Base-by-base conservation (phyloP, 2,797 vertebrate species). In the Acanthurus leucopareius region DNA sequence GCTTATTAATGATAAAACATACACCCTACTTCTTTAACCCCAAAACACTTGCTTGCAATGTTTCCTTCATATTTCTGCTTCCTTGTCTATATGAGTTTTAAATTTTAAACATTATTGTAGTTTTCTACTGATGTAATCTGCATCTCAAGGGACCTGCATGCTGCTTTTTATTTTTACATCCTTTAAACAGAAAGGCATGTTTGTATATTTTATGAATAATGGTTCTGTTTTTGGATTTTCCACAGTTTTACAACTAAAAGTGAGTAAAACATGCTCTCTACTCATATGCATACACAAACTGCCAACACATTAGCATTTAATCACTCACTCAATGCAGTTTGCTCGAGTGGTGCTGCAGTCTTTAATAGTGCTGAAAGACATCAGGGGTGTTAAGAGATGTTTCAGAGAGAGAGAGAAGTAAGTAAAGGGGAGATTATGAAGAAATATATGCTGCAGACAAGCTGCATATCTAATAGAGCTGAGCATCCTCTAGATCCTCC, bases 1-100 rank as follows among this genome's bases (percentile, higher is more conserved):
- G 68, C 79, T 77, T 87, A 89, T 93, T 61, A 92, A 91, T 93
- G 93, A 93, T 90, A 82, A 81, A 91, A 84, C 79, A 85, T 14
- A 61, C 62, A 74, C 51, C 77, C 54, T 17, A 59, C 75, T 65
- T 83, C 48, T 79, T 85, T 58, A 77, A 76, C 51, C 74, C 40
- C 42, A 1, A 68, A 82, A 79, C 53, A 66, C 62, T 52, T 53
- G 44, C 60, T 74, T 62, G 74, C 42, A 58, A 11, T 73, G 42
- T 75, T 75, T 71, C 40, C 22, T 75, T 49, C 70, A 48, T 9
- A 51, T 25, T 69, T 38, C 17, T 64, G 77, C 68, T 65, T 86
- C 68, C 83, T 80, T 77, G 44, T 58, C 45, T 53, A 10, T 49
- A 32, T 42, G 2, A 19, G 8, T 85, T 76, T 56, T 22, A 5